Percentiles rank a stretch among this genome's conserved stretches.
These are phyloP conservation scores for Proctacanthus coquilletti DNA, from an alignment of 1,140 invertebrate genomes.

Conservation along the genomic window DNA sequence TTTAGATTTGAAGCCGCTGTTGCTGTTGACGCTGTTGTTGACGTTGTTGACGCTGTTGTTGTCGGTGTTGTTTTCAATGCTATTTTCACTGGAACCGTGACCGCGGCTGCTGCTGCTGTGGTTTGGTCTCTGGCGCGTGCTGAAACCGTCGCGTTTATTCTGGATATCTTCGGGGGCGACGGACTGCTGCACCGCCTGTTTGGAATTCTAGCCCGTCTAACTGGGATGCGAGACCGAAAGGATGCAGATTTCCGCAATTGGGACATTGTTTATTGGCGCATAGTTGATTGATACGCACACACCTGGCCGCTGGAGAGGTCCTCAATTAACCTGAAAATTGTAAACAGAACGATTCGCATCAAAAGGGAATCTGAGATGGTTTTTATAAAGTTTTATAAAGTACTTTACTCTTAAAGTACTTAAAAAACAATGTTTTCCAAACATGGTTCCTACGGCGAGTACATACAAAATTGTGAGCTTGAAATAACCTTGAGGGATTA, in stretches of 20 bases:
- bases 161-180: no score
- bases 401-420: no score
- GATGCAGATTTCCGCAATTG: conserved; percentile 8
- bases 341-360: no score
- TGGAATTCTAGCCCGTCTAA: conserved; percentile 1
- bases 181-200: conserved; percentile 6
- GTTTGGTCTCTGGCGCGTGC: background rate
- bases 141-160: background rate
- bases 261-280: conserved; percentile 5
- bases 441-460: no score
- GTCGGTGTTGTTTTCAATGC: background rate
- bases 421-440: no score
- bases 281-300: background rate
- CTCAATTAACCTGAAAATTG: no score
- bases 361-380: no score
- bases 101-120: background rate
- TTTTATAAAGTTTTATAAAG: no score
- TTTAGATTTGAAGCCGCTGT: background rate
- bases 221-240: conserved; percentile 7
- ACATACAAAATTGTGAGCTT: no score
- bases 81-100: background rate
- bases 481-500: no score
- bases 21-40: background rate
- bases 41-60: background rate
- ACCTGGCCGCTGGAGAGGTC: no score